Percentiles rank a stretch among this genome's conserved stretches.
Evolutionary conservation across 2,888 invertebrate species (phyloP).

Genomic region (Vesta saturnalis): DNA sequence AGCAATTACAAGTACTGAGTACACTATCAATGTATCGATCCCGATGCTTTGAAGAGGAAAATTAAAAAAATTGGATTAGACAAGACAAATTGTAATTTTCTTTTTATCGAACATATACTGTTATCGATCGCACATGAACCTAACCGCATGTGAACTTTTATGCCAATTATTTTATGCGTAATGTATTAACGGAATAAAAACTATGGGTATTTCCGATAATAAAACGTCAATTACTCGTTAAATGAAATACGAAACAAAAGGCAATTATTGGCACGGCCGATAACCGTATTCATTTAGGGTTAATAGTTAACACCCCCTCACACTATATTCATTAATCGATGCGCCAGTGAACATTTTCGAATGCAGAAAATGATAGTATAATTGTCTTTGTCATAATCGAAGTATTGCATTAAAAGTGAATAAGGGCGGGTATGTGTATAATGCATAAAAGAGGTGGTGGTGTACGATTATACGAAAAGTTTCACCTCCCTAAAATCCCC

Average conservation of each 20-base stretch:
- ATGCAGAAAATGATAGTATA: too few relatives aligned
- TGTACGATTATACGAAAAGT: slow-evolving; percentile 12
- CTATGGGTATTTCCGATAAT: background rate
- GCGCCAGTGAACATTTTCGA: background rate
- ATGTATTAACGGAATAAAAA: background rate
- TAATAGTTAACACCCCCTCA: background rate
- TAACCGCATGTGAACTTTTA: too few relatives aligned
- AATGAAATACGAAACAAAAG: background rate
- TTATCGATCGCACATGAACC: too few relatives aligned
- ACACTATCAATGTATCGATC: too few relatives aligned
- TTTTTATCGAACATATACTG: too few relatives aligned
- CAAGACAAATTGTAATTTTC: too few relatives aligned
- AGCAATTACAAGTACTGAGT: too few relatives aligned
- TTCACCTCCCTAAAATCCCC: slow-evolving; percentile 37
- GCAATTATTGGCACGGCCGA: slow-evolving; percentile 1
- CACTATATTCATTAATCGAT: background rate
- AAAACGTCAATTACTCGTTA: background rate
- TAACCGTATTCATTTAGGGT: background rate
- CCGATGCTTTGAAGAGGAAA: too few relatives aligned
- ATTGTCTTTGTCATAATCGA: background rate
- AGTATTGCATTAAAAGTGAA: background rate
- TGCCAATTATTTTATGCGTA: too few relatives aligned
- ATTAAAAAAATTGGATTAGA: too few relatives aligned
- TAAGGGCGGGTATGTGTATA: slow-evolving; percentile 10
- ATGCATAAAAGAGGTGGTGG: slow-evolving; percentile 4